These are phyloP conservation scores for Amphilophus citrinellus DNA, from an alignment of 2,113 vertebrate species.

Conservation along the genomic window DNA sequence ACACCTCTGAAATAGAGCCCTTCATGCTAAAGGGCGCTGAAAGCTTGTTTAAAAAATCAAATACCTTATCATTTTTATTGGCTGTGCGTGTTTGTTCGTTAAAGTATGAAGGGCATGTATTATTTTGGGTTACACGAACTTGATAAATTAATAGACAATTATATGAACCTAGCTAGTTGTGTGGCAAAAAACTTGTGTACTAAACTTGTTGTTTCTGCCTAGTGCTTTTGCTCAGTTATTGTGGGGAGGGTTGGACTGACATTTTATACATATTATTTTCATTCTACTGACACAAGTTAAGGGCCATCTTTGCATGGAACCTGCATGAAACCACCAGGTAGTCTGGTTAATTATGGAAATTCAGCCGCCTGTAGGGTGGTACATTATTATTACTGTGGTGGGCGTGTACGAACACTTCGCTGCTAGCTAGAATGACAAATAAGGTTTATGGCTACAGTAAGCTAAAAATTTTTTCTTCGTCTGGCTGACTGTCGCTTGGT, in stretches of 20 bases:
- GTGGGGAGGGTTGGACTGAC: not conserved
- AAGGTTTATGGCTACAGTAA: slow-evolving; percentile 28
- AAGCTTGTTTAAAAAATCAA: no score
- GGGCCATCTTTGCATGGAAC: not conserved
- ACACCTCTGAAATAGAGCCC: no score
- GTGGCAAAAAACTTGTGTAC: not conserved
- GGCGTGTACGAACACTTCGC: slow-evolving; percentile 63
- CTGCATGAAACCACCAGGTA: not conserved
- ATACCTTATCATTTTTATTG: not conserved
- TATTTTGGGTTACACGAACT: not conserved
- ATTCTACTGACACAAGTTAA: not conserved
- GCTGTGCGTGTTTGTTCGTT: not conserved
- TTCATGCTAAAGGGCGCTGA: no score
- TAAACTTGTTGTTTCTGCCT: slow-evolving; percentile 3
- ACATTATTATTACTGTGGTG: slow-evolving; percentile 57
- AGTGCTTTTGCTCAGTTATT: not conserved
- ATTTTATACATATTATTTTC: not conserved
- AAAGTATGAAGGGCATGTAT: not conserved
- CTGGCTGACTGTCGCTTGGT: not conserved
- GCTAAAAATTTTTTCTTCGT: not conserved
- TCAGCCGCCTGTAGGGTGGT: slow-evolving; percentile 20
- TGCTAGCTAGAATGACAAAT: slow-evolving; percentile 58
- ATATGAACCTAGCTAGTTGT: not conserved
- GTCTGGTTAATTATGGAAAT: not conserved
- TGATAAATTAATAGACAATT: not conserved